Percentiles rank a stretch among this genome's conserved stretches.
These are phyloP conservation scores for Colius striatus DNA, from an alignment of 2,113 vertebrate species.

Conservation along the genomic window DNA sequence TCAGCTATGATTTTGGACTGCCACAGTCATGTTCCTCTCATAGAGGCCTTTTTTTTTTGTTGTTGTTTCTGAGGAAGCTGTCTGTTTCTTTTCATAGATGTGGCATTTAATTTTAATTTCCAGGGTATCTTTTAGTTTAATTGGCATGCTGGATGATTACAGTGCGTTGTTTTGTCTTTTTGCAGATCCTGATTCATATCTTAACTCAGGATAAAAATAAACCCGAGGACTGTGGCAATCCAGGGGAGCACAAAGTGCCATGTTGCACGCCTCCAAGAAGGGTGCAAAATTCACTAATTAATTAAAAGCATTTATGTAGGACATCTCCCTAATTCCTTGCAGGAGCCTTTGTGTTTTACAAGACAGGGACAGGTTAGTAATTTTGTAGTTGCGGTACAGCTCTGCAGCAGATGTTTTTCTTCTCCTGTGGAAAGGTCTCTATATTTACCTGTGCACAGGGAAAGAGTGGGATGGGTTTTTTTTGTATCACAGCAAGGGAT, in stretches of 20 bases:
- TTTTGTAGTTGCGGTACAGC: not conserved
- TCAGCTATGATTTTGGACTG: not conserved
- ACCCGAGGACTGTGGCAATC: conserved; percentile 29
- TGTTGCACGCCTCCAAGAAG: not conserved
- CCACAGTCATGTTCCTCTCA: not conserved
- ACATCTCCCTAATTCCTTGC: not conserved
- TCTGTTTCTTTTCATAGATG: conserved; percentile 63
- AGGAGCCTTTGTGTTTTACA: not conserved
- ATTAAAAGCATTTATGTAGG: conserved; percentile 3
- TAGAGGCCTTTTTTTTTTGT: not conserved
- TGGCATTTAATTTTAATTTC: conserved; percentile 76
- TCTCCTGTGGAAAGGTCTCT: not conserved
- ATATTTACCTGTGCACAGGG: not conserved
- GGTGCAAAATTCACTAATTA: conserved; percentile 2
- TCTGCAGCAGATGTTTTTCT: not conserved
- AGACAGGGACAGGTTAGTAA: not conserved
- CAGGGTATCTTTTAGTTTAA: conserved; percentile 68
- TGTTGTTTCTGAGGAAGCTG: conserved; percentile 61
- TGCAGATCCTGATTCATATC: conserved; percentile 59
- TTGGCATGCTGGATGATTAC: conserved; percentile 60
- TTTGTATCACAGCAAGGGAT: not conserved
- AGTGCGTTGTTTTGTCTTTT: conserved; percentile 67
- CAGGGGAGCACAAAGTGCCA: not conserved
- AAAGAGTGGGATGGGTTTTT: not conserved
- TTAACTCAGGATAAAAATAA: conserved; percentile 59